Conservation (phyloP, 1,140 invertebrate genomes). For the Drosophila lowei region DNA sequence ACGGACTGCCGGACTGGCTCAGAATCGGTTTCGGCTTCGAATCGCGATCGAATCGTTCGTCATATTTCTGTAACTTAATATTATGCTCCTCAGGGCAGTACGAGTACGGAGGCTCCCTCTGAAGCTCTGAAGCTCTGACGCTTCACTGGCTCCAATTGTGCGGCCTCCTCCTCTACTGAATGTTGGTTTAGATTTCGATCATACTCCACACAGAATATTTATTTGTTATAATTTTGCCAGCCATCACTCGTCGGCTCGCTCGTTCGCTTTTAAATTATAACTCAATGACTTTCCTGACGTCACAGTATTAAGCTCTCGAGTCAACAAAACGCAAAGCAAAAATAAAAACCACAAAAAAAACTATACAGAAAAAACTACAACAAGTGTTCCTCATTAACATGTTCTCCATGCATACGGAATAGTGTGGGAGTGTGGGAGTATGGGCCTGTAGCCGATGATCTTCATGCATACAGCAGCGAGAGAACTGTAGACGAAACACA, state of each 20-base stretch:
- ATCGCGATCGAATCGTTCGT: conserved; percentile 36
- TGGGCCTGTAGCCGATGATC: conserved; percentile 22
- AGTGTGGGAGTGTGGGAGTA: conserved; percentile 33
- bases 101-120: conserved; percentile 5
- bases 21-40: conserved; percentile 57
- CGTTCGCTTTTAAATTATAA: conserved; percentile 71
- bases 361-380: too few relatives aligned
- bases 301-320: conserved; percentile 68
- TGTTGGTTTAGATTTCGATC: conserved; percentile 39
- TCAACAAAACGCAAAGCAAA: conserved; percentile 30
- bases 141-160: conserved; percentile 13
- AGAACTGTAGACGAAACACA: conserved; percentile 6
- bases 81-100: conserved; percentile 63
- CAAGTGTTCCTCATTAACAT: conserved; percentile 43
- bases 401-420: conserved; percentile 22
- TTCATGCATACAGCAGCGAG: conserved; percentile 8
- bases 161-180: conserved; percentile 16
- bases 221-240: conserved; percentile 65
- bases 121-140: conserved; percentile 9
- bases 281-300: conserved; percentile 80
- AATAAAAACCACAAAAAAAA: conserved; percentile 21
- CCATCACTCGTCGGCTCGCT: conserved; percentile 15
- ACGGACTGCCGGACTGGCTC: conserved; percentile 13
- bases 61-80: conserved; percentile 69
- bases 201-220: conserved; percentile 65